Percentiles rank a stretch among this genome's conserved stretches.
Conservation (phyloP, 1,140 invertebrate genomes). For the Drosophila aff. region DNA sequence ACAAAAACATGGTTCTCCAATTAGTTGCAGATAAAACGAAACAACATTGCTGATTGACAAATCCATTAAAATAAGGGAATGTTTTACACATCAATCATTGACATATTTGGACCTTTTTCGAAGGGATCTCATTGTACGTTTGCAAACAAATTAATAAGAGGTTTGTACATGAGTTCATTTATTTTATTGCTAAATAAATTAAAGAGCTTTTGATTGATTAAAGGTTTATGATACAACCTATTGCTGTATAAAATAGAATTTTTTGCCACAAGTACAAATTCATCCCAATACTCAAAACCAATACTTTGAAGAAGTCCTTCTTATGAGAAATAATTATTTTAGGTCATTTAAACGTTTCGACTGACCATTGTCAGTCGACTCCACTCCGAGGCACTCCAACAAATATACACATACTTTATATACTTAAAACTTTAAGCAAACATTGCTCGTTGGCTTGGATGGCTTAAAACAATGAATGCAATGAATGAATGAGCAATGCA, state of each 20-base stretch:
- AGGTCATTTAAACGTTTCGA: slow-evolving; percentile 14
- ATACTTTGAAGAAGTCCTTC: background rate
- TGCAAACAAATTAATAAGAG: background rate
- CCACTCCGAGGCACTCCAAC: slow-evolving; percentile 11
- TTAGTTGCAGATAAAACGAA: slow-evolving; percentile 49
- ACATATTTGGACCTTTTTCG: slow-evolving; percentile 2
- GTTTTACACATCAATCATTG: slow-evolving; percentile 23
- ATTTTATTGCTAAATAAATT: too few relatives aligned
- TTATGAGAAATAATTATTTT: slow-evolving; percentile 7
- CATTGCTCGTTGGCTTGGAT: slow-evolving; percentile 46
- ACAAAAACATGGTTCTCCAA: slow-evolving; percentile 38
- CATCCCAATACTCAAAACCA: background rate
- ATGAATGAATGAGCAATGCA: slow-evolving; percentile 58
- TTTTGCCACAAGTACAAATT: background rate
- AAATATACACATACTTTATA: background rate
- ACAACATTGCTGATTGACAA: slow-evolving; percentile 37
- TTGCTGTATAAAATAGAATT: too few relatives aligned
- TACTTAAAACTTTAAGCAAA: slow-evolving; percentile 61
- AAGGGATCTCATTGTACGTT: background rate
- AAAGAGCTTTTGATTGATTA: too few relatives aligned
- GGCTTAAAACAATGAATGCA: slow-evolving; percentile 58
- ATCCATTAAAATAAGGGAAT: slow-evolving; percentile 37
- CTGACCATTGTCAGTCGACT: background rate
- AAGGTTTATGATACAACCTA: too few relatives aligned
- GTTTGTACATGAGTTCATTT: background rate